Base-by-base conservation (phyloP, 1,140 invertebrate species). In the Hylyphantes graminicola region DNA sequence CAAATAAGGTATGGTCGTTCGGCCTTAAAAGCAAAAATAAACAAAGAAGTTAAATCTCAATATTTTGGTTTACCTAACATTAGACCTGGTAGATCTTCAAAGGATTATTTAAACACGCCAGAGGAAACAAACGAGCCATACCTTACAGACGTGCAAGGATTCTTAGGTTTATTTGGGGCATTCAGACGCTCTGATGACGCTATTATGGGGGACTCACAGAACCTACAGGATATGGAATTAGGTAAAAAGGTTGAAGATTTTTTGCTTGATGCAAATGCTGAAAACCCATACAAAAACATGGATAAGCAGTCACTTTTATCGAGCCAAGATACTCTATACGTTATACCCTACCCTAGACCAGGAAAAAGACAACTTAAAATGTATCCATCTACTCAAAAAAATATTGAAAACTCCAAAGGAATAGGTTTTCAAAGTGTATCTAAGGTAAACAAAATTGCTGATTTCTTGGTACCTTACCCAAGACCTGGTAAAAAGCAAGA, bases 291-390 rank as follows among this genome's bases (percentile, higher is more conserved):
- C 11, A 65, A 65, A 65, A 35, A 65, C 12, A 11, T 65, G 21
- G 68, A 70, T 12, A 51, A 70, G 2, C 15, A 53, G 5, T 11
- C 19, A 10, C 51, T 54, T 0, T 12, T 17, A 51, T 19, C 68
- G n/a, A 21, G 53, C 8, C 50, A 70, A 70, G 68, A 54, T 70
- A 51, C 68, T 11, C 13, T 51, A 53, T 81, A 73, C 64, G 53
- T 81, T 57, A 81, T 81, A 35, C 79, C 79, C 0, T 81, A 81
- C 35, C 79, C 79, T 21, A n/a, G 79, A 51, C 79, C 79, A n/a
- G 79, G 79, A 21, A 81, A 81, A 53, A 61, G 79, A 67, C n/a
- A 21, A 17, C 4, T 76, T 11, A 12, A 19, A 11, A 48, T 59
- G 13, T 35, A 8, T n/a, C 6, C 19, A 61, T 0, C n/a, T 54